phyloP scores from a whole-genome alignment of 1,140 invertebrate species.

The Drosophila obscura region DNA sequence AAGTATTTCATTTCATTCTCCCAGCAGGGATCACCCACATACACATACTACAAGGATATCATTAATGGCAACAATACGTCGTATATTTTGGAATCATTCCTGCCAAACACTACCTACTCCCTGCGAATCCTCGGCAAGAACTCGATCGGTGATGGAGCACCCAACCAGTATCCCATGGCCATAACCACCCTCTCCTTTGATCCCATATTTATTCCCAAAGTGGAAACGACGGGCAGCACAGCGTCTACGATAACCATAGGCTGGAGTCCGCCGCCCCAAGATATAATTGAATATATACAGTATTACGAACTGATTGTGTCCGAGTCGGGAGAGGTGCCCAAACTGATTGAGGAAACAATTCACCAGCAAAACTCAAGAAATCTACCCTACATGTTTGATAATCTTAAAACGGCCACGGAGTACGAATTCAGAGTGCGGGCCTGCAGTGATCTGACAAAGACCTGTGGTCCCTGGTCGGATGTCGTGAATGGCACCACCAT shows the following conservation, averaged over 20 bases:
- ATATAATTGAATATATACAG: conserved; percentile 89
- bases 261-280: conserved; percentile 88
- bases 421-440: conserved; percentile 91
- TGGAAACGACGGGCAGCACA: conserved; percentile 90
- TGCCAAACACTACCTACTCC: conserved; percentile 87
- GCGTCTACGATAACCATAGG: conserved; percentile 91
- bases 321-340: conserved; percentile 85
- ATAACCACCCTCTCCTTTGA: conserved; percentile 88
- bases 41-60: conserved; percentile 84
- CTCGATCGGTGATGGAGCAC: conserved; percentile 84
- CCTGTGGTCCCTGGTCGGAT: conserved; percentile 90
- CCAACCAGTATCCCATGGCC: conserved; percentile 84
- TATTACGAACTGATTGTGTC: conserved; percentile 89
- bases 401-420: conserved; percentile 90
- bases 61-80: conserved; percentile 87
- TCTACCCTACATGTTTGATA: conserved; percentile 89
- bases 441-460: conserved; percentile 90
- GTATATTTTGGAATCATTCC: conserved; percentile 87
- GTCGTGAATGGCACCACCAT: conserved; percentile 91
- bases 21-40: conserved; percentile 85
- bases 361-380: conserved; percentile 87
- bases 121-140: conserved; percentile 86
- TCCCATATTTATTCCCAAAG: conserved; percentile 90
- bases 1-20: conserved; percentile 88
- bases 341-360: conserved; percentile 86